Conservation (phyloP, 2,113 vertebrate species). For the Triplophysa rosa region DNA sequence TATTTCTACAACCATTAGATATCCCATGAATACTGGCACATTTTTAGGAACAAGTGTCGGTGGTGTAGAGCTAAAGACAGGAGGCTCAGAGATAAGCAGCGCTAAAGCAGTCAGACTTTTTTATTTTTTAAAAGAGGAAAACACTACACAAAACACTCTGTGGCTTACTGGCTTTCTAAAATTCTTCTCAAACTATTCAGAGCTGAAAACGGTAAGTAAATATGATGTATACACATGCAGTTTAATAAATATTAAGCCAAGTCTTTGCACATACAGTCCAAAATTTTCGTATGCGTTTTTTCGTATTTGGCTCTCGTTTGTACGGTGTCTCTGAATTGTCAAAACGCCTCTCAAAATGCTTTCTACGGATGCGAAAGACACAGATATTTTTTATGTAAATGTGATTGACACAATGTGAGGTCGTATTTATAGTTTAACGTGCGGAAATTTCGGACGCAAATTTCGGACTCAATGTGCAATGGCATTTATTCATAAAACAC, state of each 20-base stretch:
- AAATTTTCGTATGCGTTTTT: background rate
- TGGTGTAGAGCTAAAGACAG: background rate
- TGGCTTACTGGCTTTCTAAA: constrained; percentile 24
- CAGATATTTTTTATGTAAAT: too few species aligned
- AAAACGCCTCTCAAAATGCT: too few species aligned
- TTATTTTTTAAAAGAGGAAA: constrained; percentile 36
- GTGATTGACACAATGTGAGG: too few species aligned
- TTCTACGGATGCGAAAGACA: too few species aligned
- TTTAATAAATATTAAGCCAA: too few species aligned
- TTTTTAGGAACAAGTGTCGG: constrained; percentile 36
- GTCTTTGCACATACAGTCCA: too few species aligned
- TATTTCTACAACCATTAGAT: constrained; percentile 33
- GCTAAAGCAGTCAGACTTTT: constrained; percentile 30
- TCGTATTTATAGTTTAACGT: too few species aligned
- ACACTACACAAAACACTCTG: background rate
- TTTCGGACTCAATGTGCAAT: too few species aligned
- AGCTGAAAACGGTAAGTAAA: background rate
- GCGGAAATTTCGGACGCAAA: too few species aligned
- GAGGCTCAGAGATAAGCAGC: background rate
- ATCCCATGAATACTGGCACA: background rate
- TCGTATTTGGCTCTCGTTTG: too few species aligned
- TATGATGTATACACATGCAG: background rate
- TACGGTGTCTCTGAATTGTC: too few species aligned
- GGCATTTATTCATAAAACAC: too few species aligned
- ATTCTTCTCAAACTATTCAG: background rate